A percentile compares a stretch with the other conserved stretches of the same genome.
These are phyloP conservation scores for Sciurus vulgaris DNA, from an alignment of 2,797 vertebrate genomes.

Conservation along the genomic window DNA sequence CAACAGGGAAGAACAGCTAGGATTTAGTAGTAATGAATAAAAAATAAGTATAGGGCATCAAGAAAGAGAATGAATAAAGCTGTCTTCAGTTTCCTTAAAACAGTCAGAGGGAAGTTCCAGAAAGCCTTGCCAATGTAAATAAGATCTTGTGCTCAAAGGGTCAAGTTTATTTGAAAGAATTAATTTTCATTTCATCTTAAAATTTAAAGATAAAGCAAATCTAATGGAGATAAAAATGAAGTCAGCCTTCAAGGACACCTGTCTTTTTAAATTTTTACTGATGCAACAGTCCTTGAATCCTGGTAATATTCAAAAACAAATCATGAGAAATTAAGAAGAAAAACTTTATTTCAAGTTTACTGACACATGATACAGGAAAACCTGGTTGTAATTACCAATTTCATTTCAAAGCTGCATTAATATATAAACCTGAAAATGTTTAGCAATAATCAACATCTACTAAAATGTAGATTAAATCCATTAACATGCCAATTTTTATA, in stretches of 20 bases:
- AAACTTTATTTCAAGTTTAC: slow-evolving; percentile 84
- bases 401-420: slow-evolving; percentile 77
- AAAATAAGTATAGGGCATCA: background rate
- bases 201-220: background rate
- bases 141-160: background rate
- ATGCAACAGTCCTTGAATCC: slow-evolving; percentile 67
- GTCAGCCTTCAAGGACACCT: slow-evolving; percentile 64
- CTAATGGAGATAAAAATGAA: slow-evolving; percentile 5
- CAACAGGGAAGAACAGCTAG: background rate
- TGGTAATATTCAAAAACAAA: slow-evolving; percentile 77
- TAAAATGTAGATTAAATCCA: slow-evolving; percentile 80
- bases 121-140: background rate
- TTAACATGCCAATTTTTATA: slow-evolving; percentile 79
- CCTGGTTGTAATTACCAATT: slow-evolving; percentile 76
- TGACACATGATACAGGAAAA: slow-evolving; percentile 80
- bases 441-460: slow-evolving; percentile 79
- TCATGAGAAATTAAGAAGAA: slow-evolving; percentile 77
- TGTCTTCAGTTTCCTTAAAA: background rate
- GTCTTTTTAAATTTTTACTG: slow-evolving; percentile 76
- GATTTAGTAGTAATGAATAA: background rate
- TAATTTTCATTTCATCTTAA: background rate
- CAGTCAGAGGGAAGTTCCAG: background rate
- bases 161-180: background rate
- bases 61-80: background rate
- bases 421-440: slow-evolving; percentile 83